A percentile compares a stretch with the other conserved stretches of the same genome.
Evolutionary conservation across 2,888 invertebrate species (phyloP).

Genomic region (Cantharis lateralis): DNA sequence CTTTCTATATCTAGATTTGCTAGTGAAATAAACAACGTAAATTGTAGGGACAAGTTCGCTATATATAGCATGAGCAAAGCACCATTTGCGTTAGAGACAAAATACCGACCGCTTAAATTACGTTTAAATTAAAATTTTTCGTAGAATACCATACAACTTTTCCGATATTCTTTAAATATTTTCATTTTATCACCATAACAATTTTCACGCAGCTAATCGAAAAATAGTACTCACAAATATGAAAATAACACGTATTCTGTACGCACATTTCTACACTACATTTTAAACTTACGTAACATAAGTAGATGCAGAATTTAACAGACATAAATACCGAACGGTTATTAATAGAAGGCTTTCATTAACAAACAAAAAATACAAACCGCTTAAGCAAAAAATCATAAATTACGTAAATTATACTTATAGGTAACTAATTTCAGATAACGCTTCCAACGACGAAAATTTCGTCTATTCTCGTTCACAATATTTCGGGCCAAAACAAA

Average conservation of each 20-base stretch:
- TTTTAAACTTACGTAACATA: slow-evolving; percentile 23
- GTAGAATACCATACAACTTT: neutral
- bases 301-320: slow-evolving; percentile 3
- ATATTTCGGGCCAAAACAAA: neutral
- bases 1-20: slow-evolving; percentile 14
- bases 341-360: slow-evolving; percentile 22
- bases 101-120: slow-evolving; percentile 11
- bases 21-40: slow-evolving; percentile 20
- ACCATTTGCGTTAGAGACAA: slow-evolving; percentile 24
- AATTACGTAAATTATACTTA: neutral
- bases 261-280: slow-evolving; percentile 17
- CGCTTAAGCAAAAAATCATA: neutral
- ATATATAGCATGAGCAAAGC: slow-evolving; percentile 39
- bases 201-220: neutral
- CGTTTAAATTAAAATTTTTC: neutral
- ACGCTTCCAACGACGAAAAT: neutral
- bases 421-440: neutral
- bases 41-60: slow-evolving; percentile 29
- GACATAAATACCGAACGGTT: slow-evolving; percentile 11
- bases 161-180: neutral
- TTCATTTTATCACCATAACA: slow-evolving; percentile 1
- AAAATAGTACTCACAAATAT: slow-evolving; percentile 6
- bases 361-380: slow-evolving; percentile 11
- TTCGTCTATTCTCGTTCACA: neutral
- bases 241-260: slow-evolving; percentile 2